A percentile compares a stretch with the other conserved stretches of the same genome.
phyloP scores from a whole-genome alignment of 2,113 vertebrate genomes.

The Albula goreensis region DNA sequence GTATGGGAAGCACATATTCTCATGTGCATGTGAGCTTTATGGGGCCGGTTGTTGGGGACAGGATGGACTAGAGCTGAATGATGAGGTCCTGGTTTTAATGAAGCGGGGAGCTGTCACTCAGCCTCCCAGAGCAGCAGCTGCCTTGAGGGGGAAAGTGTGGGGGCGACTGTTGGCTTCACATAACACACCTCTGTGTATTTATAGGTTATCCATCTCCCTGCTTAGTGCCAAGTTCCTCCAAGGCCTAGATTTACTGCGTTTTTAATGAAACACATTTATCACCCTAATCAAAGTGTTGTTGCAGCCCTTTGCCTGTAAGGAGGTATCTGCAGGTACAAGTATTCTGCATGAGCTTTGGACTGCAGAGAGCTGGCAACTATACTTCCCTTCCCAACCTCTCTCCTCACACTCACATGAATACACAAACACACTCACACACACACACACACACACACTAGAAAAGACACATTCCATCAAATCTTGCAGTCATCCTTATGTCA shows the following conservation, averaged over 20 bases:
- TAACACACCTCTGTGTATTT: conserved; percentile 45
- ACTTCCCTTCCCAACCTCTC: too few relatives aligned
- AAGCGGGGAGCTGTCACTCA: neutral
- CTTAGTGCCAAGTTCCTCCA: conserved; percentile 45
- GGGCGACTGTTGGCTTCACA: neutral
- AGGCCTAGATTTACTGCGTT: conserved; percentile 57
- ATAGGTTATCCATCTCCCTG: conserved; percentile 52
- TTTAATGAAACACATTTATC: conserved; percentile 64
- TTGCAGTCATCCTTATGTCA: neutral
- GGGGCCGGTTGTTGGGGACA: neutral
- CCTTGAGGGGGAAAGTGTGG: neutral
- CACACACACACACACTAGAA: neutral
- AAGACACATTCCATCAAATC: neutral
- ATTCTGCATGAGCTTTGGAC: neutral
- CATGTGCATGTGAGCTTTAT: neutral
- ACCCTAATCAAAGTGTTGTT: conserved; percentile 36
- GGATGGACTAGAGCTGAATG: neutral
- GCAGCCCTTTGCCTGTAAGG: neutral
- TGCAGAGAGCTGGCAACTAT: neutral
- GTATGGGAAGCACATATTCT: neutral
- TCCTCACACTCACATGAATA: too few relatives aligned
- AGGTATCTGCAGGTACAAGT: conserved; percentile 10
- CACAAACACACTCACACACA: too few relatives aligned
- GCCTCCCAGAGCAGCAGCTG: neutral
- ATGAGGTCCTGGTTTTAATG: neutral